A percentile compares a stretch with the other conserved stretches of the same genome.
Evolutionary conservation across 2,888 invertebrate genomes (phyloP).

Genomic region (Morpho helenor): DNA sequence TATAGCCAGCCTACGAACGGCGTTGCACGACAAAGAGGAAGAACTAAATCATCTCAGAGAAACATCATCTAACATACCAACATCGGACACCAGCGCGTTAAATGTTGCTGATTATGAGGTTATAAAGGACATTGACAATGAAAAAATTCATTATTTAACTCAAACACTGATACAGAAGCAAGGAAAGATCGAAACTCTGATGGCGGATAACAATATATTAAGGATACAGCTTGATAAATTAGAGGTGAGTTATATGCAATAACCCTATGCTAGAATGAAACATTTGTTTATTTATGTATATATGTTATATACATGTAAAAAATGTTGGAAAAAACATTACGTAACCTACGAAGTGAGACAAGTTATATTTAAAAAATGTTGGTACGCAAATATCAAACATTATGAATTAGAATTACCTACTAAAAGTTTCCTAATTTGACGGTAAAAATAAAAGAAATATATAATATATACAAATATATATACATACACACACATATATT

Average conservation of each 20-base stretch:
- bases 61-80: slow-evolving; percentile 38
- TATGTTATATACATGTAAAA: too few species aligned
- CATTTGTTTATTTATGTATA: too few species aligned
- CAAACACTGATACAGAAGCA: slow-evolving; percentile 93
- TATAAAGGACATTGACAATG: slow-evolving; percentile 49
- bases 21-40: slow-evolving; percentile 52
- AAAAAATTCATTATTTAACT: slow-evolving; percentile 82
- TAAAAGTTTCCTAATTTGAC: too few species aligned
- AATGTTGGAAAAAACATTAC: too few species aligned
- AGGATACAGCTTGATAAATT: slow-evolving; percentile 90
- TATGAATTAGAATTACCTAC: too few species aligned
- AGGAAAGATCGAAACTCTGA: slow-evolving; percentile 88
- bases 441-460: too few species aligned
- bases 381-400: too few species aligned
- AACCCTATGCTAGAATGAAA: too few species aligned
- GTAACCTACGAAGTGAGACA: too few species aligned
- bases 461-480: too few species aligned
- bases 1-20: slow-evolving; percentile 48
- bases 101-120: slow-evolving; percentile 67
- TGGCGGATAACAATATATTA: slow-evolving; percentile 92
- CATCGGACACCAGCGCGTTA: slow-evolving; percentile 52
- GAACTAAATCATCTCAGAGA: slow-evolving; percentile 48
- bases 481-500: too few species aligned
- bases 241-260: slow-evolving; percentile 71
- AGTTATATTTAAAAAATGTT: too few species aligned